Conservation (phyloP, 2,888 invertebrate genomes). For the Dicycla oo region DNA sequence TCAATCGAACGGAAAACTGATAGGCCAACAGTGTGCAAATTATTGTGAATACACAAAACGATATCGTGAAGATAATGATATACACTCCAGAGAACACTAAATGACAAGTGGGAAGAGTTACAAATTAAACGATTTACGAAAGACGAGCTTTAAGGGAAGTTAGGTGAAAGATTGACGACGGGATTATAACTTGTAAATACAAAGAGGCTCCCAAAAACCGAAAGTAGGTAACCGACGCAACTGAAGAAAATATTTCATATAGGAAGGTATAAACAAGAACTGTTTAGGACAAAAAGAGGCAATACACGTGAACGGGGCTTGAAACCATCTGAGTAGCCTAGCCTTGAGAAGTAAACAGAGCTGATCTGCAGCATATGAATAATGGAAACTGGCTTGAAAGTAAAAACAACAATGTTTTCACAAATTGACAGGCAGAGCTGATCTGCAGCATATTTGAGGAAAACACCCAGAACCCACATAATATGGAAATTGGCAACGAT, state of each 20-base stretch:
- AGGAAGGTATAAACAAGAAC: not conserved
- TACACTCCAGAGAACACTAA: constrained; percentile 26
- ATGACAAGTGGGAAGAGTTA: constrained; percentile 3
- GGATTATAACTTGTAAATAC: constrained; percentile 3
- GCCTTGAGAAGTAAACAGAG: not conserved
- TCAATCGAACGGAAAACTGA: constrained; percentile 67
- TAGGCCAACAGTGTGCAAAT: constrained; percentile 59
- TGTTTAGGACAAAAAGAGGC: not conserved
- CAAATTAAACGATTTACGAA: not conserved
- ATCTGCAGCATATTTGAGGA: constrained; percentile 14
- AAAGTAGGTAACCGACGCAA: not conserved
- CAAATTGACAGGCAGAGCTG: constrained; percentile 4
- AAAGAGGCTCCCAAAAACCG: not conserved
- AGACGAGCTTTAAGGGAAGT: constrained; percentile 8
- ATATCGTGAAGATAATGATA: constrained; percentile 20
- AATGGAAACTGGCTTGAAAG: too few relatives aligned
- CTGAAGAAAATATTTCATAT: not conserved
- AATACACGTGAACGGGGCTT: not conserved
- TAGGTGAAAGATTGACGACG: constrained; percentile 1
- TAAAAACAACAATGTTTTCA: not conserved
- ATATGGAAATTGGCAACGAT: constrained; percentile 39
- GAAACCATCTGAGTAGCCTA: not conserved
- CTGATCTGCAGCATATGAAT: too few relatives aligned
- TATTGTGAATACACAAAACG: constrained; percentile 26
- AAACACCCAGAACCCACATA: constrained; percentile 1